Evolutionary conservation across 2,888 invertebrate genomes (phyloP), one percentile per base, ranked within the genome.

Genomic region (Cheilosia urbana): DNA sequence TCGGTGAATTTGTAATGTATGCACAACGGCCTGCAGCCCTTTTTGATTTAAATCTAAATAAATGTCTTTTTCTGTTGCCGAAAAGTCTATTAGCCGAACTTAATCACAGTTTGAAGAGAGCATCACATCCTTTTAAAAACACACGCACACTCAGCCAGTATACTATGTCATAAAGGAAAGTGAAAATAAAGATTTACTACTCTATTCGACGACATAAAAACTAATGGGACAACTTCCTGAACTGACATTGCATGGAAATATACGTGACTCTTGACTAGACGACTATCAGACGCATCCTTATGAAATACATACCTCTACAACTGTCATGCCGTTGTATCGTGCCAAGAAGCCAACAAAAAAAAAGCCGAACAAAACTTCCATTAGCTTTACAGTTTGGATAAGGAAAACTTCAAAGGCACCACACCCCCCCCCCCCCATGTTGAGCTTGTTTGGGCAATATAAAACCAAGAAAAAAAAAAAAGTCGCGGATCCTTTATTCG

Each of bases 201-300:
- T 42, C 71, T 27, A 53, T 15, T 79, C 60, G 71, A 19, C 40
- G 65, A 79, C 66, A 84, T 84, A 75, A 84, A 84, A 84, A 71
- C 84, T 84, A 84, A 84, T 84, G 84, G 84, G 15, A 80, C 49
- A 60, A 75, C 79, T 79, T 84, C 79, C 84, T 57, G 58, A 55
- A 53, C 69, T 40, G 51, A 19, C 66, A 78, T 49, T 57, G 27
- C 40, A 63, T 58, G 69, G 65, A 81, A 58, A 65, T 79, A 63
- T 47, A 60, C 71, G 62, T 66, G 68, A 60, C 58, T 47, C 69
- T 37, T 69, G 51, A 53, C 73, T 68, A 62, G 53, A 65, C 49
- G 49, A 30, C 66, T 53, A 40, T 21, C 21, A 21, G 27, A 34
- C 51, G 19, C 55, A 73, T 78, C 68, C 78, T 57, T 49, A 42